A percentile compares a stretch with the other conserved stretches of the same genome.
Conservation (phyloP, 2,113 vertebrate species). For the Pomatorhinus ruficollis region DNA sequence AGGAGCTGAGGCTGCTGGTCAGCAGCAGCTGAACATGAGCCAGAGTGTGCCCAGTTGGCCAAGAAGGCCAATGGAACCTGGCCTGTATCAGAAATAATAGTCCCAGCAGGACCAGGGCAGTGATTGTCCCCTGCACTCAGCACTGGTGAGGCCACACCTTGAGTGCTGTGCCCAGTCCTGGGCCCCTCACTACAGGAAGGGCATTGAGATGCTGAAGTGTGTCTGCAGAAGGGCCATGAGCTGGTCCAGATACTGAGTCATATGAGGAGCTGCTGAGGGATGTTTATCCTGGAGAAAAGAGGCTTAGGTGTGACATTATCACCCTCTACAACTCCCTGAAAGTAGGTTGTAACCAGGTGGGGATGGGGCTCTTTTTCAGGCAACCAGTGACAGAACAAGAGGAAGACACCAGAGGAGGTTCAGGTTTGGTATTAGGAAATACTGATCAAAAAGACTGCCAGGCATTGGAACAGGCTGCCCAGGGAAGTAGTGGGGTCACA, state of each 20-base stretch:
- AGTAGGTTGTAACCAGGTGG: neutral
- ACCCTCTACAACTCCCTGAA: neutral
- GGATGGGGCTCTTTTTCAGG: accelerated
- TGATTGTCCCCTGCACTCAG: too few relatives aligned
- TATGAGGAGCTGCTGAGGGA: neutral
- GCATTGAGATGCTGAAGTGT: neutral
- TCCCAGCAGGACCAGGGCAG: neutral
- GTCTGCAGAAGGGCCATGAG: neutral
- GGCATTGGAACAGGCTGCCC: neutral
- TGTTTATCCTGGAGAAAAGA: neutral
- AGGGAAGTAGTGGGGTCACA: neutral
- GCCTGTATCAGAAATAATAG: neutral
- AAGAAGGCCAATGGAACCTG: neutral
- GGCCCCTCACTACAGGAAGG: neutral
- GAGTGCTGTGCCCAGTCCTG: neutral
- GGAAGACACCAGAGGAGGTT: neutral
- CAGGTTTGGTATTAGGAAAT: neutral
- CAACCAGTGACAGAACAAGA: accelerated
- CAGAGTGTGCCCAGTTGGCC: accelerated
- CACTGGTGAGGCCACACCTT: neutral
- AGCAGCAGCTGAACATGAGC: neutral
- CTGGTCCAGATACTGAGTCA: neutral
- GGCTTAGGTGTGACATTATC: too few relatives aligned
- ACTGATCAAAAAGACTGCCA: neutral
- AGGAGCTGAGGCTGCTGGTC: accelerated